A percentile compares a stretch with the other conserved stretches of the same genome.
Conservation (phyloP, 2,113 vertebrate species). For the Perca flavescens region DNA sequence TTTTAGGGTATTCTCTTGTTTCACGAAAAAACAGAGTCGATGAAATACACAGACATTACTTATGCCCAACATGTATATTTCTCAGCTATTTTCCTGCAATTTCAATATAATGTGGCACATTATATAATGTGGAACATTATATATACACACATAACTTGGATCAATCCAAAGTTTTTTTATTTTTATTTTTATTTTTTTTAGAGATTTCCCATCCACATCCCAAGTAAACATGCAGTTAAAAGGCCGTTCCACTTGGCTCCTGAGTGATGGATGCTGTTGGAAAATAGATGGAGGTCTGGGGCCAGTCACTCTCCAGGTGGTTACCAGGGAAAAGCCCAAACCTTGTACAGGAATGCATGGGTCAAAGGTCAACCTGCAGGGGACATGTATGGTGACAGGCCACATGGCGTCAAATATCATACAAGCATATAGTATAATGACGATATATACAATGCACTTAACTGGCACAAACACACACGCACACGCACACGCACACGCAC, state of each 20-base stretch:
- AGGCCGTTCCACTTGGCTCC: neutral
- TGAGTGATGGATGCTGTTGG: slow-evolving; percentile 42
- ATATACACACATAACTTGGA: neutral
- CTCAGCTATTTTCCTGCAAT: neutral
- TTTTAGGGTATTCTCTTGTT: neutral
- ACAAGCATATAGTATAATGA: slow-evolving; percentile 6
- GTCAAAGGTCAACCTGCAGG: slow-evolving; percentile 69
- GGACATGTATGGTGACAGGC: slow-evolving; percentile 48
- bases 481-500: neutral
- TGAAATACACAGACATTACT: neutral
- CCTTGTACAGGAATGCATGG: slow-evolving; percentile 63
- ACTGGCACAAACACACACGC: neutral
- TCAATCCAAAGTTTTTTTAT: neutral
- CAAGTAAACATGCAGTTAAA: neutral
- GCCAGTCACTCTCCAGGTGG: slow-evolving; percentile 60
- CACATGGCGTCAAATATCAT: slow-evolving; percentile 20
- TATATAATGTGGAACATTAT: neutral
- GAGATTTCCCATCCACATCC: neutral
- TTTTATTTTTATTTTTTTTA: neutral
- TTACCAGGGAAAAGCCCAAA: slow-evolving; percentile 54
- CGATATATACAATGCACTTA: neutral
- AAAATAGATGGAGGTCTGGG: slow-evolving; percentile 12
- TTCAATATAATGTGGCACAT: neutral
- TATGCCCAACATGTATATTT: neutral
- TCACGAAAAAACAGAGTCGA: neutral